Percentiles rank a stretch among this genome's conserved stretches.
These are phyloP conservation scores for Steinernema khuongi DNA, from an alignment of 1,140 invertebrate species.

Conservation along the genomic window DNA sequence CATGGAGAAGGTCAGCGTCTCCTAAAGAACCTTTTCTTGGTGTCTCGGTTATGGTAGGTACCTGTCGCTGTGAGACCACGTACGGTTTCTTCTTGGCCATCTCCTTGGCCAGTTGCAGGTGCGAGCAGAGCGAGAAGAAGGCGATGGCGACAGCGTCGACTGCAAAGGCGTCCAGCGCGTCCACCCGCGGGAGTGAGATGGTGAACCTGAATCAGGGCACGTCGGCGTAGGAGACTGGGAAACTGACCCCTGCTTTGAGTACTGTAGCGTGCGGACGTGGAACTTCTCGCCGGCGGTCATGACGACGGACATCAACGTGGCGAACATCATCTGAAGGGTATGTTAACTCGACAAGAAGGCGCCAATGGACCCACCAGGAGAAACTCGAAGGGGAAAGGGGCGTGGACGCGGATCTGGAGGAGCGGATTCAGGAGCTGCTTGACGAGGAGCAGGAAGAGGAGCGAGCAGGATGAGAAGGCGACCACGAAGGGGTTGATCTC, in stretches of 20 bases:
- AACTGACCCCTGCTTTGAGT: conserved; percentile 19
- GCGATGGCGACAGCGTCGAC: conserved; percentile 38
- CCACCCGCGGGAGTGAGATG: conserved; percentile 23
- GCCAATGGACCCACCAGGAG: conserved; percentile 27
- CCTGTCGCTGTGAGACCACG: conserved; percentile 35
- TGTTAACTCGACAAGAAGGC: not conserved
- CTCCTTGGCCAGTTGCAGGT: conserved; percentile 25
- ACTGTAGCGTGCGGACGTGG: conserved; percentile 33
- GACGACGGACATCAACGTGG: conserved; percentile 33
- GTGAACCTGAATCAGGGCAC: conserved; percentile 26
- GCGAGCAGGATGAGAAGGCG: conserved; percentile 31
- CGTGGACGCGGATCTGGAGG: conserved; percentile 30
- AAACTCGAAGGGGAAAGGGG: conserved; percentile 44
- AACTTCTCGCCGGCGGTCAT: conserved; percentile 26
- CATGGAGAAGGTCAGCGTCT: conserved; percentile 30
- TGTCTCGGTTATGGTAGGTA: not conserved
- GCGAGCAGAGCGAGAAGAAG: conserved; percentile 33
- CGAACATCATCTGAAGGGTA: conserved; percentile 39
- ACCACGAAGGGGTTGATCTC: conserved; percentile 41
- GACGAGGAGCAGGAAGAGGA: conserved; percentile 36
- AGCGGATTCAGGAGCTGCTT: conserved; percentile 43
- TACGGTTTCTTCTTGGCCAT: conserved; percentile 40
- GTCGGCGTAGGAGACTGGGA: conserved; percentile 13
- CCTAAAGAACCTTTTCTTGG: conserved; percentile 22
- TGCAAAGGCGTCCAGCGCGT: conserved; percentile 24